Base-by-base conservation (phyloP, 53 echinoderm and acorn worm species). In the Luidia sarsii region DNA sequence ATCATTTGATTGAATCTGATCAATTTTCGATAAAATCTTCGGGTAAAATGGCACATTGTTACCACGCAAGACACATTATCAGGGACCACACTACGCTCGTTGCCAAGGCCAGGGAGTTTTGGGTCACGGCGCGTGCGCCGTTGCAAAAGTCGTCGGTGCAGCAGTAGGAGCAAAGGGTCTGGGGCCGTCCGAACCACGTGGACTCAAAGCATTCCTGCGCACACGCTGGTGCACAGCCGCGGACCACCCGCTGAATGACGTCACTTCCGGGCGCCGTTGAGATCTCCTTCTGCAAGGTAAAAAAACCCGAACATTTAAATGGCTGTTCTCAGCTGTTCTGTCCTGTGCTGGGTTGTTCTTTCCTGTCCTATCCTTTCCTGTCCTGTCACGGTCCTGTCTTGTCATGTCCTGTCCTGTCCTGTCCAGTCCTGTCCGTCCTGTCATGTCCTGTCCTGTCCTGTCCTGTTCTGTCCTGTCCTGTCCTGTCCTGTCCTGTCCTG, bases 111-210 rank as follows among this genome's bases (percentile, higher is more conserved):
- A 38, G 36, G 36, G 20, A 38, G 18, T n/a, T 38, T 8, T 19
- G n/a, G 64, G 64, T 64, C 64, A 64, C 64, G n/a, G 64, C 35
- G 30, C 64, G 20, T 35, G 64, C 64, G 64, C 35, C 30, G 64
- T 46, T 46, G 64, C 64, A 64, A 0, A 64, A 16, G 64, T 64
- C n/a, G 14, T 35, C 36, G 13, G 64, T 6, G 64, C 64, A 64
- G 64, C 64, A 64, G 38, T 35, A 19, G 8, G 64, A 64, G 64
- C 64, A 64, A 21, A 64, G 18, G 20, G 1, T 36, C 3, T 36
- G 19, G 3, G 64, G 35, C 3, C n/a, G 3, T n/a, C 19, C 37
- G 7, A 64, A 38, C 37, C 8, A 18, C 30, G 64, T 64, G 37
- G 13, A 35, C 16, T 64, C 64, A 19, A 16, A 3, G 30, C 64